Evolutionary conservation across 1,140 invertebrate species (phyloP), one percentile per base, ranked within the genome.

Genomic region (Ooceraea biroi): DNA sequence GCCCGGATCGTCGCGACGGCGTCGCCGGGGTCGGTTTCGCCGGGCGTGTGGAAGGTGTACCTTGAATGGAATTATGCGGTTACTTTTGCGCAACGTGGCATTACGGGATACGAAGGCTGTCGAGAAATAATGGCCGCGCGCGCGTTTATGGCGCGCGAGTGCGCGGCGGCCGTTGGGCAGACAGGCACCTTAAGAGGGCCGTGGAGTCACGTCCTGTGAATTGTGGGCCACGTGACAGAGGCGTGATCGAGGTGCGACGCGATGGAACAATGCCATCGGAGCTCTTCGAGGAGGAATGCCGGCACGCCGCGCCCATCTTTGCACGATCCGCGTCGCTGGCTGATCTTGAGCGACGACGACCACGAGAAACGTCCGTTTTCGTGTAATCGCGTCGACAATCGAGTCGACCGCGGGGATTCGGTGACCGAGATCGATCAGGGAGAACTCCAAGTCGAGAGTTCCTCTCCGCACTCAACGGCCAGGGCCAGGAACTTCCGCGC

Each of bases 181-280:
- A 85, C 68, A 68, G 82, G 85, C 73, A 73, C 82, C 86, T 83
- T 76, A 86, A 89, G 83, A 91, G 88, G 84, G 83, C 85, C 89
- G 88, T 88, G 87, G 61, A 92, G 92, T 94, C 93, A 94, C 94
- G 94, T 94, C 91, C 90, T 82, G 91, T 93, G 93, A 94, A 94
- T 94, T 93, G 93, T 93, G 91, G 92, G 93, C 92, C 93, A 94
- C 92, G 93, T 94, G 93, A 93, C 91, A 87, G 90, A 94, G 94
- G 94, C 94, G 94, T 94, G 94, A 94, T 91, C 91, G 91, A 94
- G 94, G 94, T 92, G 93, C 93, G 94, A 94, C 93, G 91, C 87
- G 90, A 93, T 94, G 93, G 94, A 94, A 94, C 93, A 94, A 94
- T 94, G 93, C 93, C 93, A 94, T 94, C 93, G 91, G 91, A 88